phyloP scores from a whole-genome alignment of 2,888 invertebrate species.

The Portevinia maculata region DNA sequence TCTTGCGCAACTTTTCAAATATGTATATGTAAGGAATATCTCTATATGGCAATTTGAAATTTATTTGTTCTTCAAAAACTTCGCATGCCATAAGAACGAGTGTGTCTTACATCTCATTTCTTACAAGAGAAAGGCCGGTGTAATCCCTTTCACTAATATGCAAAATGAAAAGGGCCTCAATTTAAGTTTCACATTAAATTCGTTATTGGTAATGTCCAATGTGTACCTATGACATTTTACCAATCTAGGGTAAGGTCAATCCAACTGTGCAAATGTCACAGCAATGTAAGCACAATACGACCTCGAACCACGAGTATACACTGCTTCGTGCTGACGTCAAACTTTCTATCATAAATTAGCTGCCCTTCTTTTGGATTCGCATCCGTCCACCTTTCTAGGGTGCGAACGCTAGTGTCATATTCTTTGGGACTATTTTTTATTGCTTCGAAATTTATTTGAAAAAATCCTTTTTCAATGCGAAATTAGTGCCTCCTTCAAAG shows the following conservation, averaged over 20 bases:
- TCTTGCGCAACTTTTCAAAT: constrained; percentile 36
- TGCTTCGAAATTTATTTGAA: constrained; percentile 13
- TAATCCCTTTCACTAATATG: too few species aligned
- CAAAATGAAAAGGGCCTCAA: too few species aligned
- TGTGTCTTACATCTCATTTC: too few species aligned
- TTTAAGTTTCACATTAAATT: too few species aligned
- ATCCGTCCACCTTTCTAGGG: background rate
- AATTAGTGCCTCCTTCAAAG: constrained; percentile 16
- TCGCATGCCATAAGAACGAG: constrained; percentile 40
- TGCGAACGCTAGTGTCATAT: constrained; percentile 17
- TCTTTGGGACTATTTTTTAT: constrained; percentile 37
- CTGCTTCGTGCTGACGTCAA: constrained; percentile 35
- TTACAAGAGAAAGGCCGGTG: too few species aligned
- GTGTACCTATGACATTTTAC: background rate
- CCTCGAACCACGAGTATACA: constrained; percentile 23
- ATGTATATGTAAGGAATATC: constrained; percentile 24
- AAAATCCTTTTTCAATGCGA: constrained; percentile 38
- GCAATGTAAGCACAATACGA: constrained; percentile 5
- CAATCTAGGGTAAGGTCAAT: constrained; percentile 21
- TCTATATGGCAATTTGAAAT: background rate
- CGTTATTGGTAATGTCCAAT: too few species aligned
- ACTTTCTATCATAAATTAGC: constrained; percentile 15
- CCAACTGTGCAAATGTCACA: constrained; percentile 32
- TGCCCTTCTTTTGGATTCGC: constrained; percentile 6
- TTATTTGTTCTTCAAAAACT: background rate